A percentile compares a stretch with the other conserved stretches of the same genome.
Evolutionary conservation across 2,888 invertebrate genomes (phyloP).

Genomic region (Noctuana brunneofusca): DNA sequence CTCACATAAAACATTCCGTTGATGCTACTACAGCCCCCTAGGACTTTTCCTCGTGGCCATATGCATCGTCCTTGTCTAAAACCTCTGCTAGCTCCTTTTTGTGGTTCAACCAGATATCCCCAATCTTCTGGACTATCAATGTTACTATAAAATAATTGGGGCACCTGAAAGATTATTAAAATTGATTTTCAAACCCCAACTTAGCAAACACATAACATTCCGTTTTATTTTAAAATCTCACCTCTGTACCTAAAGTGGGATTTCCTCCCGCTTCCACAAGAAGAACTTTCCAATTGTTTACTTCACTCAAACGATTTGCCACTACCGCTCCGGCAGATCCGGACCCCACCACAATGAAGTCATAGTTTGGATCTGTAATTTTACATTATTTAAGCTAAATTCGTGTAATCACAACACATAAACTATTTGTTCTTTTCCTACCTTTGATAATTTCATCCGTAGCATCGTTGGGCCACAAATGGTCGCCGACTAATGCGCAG

Average conservation of each 20-base stretch:
- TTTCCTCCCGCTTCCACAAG: conserved; percentile 51
- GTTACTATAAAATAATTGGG: conserved; percentile 38
- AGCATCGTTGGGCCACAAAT: conserved; percentile 82
- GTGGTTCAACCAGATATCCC: conserved; percentile 68
- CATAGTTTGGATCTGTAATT: conserved; percentile 59
- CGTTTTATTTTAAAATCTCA: background rate
- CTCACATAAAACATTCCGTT: conserved; percentile 86
- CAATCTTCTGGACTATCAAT: conserved; percentile 61
- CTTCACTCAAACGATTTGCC: conserved; percentile 51
- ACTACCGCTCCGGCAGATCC: conserved; percentile 53
- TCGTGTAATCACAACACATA: no score
- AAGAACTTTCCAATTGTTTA: conserved; percentile 47
- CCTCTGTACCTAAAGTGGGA: conserved; percentile 41
- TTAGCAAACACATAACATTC: background rate
- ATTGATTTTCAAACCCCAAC: no score
- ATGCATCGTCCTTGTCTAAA: conserved; percentile 47
- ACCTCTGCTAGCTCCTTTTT: conserved; percentile 54
- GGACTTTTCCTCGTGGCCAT: conserved; percentile 83
- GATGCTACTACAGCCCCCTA: conserved; percentile 86
- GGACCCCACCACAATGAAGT: conserved; percentile 79
- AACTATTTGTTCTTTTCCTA: no score
- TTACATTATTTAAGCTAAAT: no score
- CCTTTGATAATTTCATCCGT: conserved; percentile 60
- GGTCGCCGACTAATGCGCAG: conserved; percentile 81
- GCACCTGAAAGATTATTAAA: conserved; percentile 38